phyloP scores from a whole-genome alignment of 2,113 vertebrate species.

The Fregetta grallaria region DNA sequence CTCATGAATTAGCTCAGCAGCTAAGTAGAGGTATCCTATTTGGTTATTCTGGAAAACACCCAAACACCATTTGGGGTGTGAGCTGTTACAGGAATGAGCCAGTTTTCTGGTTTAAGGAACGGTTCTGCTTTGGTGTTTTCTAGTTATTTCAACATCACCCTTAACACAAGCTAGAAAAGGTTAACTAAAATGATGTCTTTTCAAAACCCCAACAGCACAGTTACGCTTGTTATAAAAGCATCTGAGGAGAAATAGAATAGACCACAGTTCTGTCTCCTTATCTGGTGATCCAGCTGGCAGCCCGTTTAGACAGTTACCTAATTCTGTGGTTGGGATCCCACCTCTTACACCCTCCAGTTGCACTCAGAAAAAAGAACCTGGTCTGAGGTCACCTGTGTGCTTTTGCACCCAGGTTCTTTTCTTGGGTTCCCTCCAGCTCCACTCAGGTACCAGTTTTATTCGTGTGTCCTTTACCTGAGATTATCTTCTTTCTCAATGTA shows the following conservation, averaged over 20 bases:
- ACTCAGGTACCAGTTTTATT: neutral
- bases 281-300: neutral
- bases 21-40: neutral
- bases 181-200: neutral
- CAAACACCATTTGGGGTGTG: neutral
- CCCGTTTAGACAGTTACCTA: neutral
- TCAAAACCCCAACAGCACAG: neutral
- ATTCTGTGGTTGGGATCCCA: neutral
- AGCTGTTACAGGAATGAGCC: neutral
- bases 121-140: neutral
- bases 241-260: neutral
- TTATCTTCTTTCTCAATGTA: neutral
- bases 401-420: neutral
- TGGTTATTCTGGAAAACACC: neutral
- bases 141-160: neutral
- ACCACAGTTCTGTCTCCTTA: neutral
- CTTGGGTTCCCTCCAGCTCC: neutral
- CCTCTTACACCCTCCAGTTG: neutral
- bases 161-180: neutral
- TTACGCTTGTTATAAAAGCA: neutral
- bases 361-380: neutral
- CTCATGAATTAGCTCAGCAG: neutral
- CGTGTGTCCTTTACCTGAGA: neutral
- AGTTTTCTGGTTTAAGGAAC: neutral
- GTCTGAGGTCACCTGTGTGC: neutral